Conservation (phyloP, 2,113 vertebrate genomes). For the Camelus dromedarius region DNA sequence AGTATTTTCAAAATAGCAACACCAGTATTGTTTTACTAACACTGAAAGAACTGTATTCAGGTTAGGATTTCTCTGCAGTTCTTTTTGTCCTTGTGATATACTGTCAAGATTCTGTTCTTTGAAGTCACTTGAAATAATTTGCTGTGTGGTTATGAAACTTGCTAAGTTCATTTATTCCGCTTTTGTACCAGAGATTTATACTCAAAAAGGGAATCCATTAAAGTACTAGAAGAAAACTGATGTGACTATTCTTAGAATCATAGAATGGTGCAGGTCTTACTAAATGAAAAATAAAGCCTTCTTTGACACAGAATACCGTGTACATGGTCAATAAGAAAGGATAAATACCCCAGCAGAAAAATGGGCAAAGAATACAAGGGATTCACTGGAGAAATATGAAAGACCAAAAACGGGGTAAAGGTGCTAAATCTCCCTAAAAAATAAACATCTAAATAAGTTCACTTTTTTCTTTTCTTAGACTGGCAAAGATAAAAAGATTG, state of each 20-base stretch:
- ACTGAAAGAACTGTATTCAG: not conserved
- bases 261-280: not conserved
- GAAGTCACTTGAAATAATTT: constrained; percentile 12
- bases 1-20: not conserved
- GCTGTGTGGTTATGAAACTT: not conserved
- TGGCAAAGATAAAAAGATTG: not conserved
- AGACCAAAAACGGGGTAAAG: not conserved
- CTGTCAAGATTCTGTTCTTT: not conserved
- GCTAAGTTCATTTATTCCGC: not conserved
- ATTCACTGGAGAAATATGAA: not conserved
- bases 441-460: not conserved
- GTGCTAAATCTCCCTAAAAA: not conserved
- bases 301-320: not conserved
- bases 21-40: not conserved
- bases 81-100: not conserved
- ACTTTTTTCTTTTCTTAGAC: not conserved
- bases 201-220: not conserved
- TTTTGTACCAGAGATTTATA: not conserved
- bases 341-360: not conserved
- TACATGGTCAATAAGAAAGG: not conserved
- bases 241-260: not conserved
- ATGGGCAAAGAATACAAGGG: not conserved
- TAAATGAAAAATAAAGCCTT: not conserved
- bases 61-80: not conserved
- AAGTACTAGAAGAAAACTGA: not conserved